These are phyloP conservation scores for Cyprinodon variegatus DNA, from an alignment of 2,113 vertebrate genomes.

Conservation along the genomic window DNA sequence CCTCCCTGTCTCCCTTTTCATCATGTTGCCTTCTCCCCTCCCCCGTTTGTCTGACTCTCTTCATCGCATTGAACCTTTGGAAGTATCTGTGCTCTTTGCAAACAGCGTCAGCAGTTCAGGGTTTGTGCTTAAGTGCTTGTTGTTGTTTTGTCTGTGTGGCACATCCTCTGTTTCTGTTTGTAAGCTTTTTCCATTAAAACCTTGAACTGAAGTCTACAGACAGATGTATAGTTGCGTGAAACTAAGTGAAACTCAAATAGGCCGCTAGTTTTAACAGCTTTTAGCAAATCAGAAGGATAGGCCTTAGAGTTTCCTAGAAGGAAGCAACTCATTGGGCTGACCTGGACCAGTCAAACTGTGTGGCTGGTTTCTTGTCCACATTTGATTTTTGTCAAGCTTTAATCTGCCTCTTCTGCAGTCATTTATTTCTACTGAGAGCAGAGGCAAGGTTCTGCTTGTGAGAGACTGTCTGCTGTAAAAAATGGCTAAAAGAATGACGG, in stretches of 20 bases:
- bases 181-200: constrained; percentile 43
- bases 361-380: too few relatives aligned
- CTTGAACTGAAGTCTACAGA: constrained; percentile 26
- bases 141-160: constrained; percentile 74
- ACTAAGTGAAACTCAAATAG: constrained; percentile 30
- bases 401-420: neutral
- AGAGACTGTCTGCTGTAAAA: neutral
- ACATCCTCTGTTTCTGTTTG: constrained; percentile 51
- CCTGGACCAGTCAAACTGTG: neutral
- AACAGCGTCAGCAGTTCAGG: constrained; percentile 70
- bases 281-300: neutral
- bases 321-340: neutral
- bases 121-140: constrained; percentile 65
- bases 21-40: constrained; percentile 60
- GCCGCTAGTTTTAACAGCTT: neutral
- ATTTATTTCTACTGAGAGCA: neutral
- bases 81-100: constrained; percentile 78
- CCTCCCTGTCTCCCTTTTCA: constrained; percentile 72
- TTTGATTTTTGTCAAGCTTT: neutral
- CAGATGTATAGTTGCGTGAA: constrained; percentile 15
- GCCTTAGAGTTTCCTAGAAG: neutral
- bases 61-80: constrained; percentile 80
- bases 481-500: neutral
- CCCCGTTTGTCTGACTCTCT: constrained; percentile 65
- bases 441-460: neutral